phyloP scores from a whole-genome alignment of 1,140 invertebrate genomes.

The Drosophila oshimai region DNA sequence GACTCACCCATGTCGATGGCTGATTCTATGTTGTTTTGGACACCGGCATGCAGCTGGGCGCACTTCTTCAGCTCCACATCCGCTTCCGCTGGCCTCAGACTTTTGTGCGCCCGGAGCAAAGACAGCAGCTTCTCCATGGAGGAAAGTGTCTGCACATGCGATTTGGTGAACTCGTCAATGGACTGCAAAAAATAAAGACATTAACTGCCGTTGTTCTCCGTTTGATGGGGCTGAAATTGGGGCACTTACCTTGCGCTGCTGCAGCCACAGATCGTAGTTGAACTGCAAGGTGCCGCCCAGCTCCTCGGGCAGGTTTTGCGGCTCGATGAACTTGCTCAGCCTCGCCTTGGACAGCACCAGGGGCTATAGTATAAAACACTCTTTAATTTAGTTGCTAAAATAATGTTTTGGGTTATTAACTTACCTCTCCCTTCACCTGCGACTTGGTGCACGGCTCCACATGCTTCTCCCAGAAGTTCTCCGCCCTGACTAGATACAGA shows the following conservation, averaged over 20 bases:
- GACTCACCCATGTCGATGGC: constrained; percentile 77
- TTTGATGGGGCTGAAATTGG: background rate
- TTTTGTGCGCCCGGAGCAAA: constrained; percentile 82
- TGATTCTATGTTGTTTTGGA: constrained; percentile 72
- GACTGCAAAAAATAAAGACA: constrained; percentile 81
- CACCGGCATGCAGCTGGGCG: constrained; percentile 82
- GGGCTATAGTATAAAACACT: too few relatives aligned
- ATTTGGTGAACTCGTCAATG: constrained; percentile 86
- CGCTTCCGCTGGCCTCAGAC: constrained; percentile 83
- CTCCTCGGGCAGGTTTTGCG: constrained; percentile 90
- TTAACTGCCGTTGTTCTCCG: background rate
- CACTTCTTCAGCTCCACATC: constrained; percentile 83
- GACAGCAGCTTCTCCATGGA: constrained; percentile 85
- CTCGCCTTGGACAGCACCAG: constrained; percentile 86
- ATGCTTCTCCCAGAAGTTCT: constrained; percentile 90
- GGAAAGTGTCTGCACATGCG: constrained; percentile 83
- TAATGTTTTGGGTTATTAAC: background rate
- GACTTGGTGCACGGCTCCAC: constrained; percentile 88
- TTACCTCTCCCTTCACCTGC: constrained; percentile 87
- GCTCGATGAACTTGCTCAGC: constrained; percentile 88
- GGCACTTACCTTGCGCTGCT: constrained; percentile 89
- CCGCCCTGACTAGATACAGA: constrained; percentile 87
- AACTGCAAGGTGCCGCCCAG: constrained; percentile 90
- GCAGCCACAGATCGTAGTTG: constrained; percentile 92
- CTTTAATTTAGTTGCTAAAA: too few relatives aligned